phyloP scores from a whole-genome alignment of 2,888 invertebrate genomes.

The Euspilapteryx auroguttella region DNA sequence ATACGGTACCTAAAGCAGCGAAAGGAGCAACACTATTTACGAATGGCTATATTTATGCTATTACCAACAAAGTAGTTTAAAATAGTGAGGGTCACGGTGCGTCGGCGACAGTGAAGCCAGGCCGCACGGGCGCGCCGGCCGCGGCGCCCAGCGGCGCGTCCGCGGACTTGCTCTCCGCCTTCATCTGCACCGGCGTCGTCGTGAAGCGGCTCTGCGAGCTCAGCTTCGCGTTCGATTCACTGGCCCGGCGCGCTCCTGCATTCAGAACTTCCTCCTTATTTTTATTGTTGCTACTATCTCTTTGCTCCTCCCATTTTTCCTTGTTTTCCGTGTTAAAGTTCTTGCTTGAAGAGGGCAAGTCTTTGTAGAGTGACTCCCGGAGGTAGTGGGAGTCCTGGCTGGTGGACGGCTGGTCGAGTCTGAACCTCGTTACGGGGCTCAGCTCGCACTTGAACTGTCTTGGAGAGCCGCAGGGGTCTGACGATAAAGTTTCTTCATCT shows the following conservation, averaged over 20 bases:
- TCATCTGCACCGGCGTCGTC: conserved; percentile 33
- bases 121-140: conserved; percentile 25
- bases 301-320: conserved; percentile 24
- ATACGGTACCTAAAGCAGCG: too few species aligned
- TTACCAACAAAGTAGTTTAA: too few species aligned
- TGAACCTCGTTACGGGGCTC: conserved; percentile 17
- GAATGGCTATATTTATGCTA: too few species aligned
- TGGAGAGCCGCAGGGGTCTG: conserved; percentile 45
- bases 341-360: conserved; percentile 43
- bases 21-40: too few species aligned
- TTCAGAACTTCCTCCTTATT: conserved; percentile 30
- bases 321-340: conserved; percentile 35
- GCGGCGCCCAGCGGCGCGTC: conserved; percentile 15
- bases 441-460: too few species aligned
- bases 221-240: conserved; percentile 39
- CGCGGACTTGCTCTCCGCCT: conserved; percentile 18
- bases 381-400: conserved; percentile 22
- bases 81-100: conserved; percentile 4
- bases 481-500: conserved; percentile 60
- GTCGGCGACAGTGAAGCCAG: conserved; percentile 34
- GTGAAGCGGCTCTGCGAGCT: conserved; percentile 30
- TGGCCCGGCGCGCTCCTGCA: conserved; percentile 36
- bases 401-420: conserved; percentile 20
- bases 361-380: conserved; percentile 36
- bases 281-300: conserved; percentile 18